These are phyloP conservation scores for Amphipyra tragopoginis DNA, from an alignment of 2,888 invertebrate genomes.

Conservation along the genomic window DNA sequence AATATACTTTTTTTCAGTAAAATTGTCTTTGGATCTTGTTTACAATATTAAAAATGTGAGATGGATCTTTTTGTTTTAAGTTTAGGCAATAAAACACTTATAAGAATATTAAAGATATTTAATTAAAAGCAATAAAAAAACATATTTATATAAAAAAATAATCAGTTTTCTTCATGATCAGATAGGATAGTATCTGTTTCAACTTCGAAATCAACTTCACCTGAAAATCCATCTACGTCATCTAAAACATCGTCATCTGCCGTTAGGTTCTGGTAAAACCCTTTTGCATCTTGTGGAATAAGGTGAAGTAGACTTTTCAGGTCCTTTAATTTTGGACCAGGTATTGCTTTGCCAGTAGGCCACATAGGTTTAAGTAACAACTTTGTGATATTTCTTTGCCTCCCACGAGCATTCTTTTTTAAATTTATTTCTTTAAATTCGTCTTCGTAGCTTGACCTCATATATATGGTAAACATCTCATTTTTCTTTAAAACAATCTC, in stretches of 20 bases:
- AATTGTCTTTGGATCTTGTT: slow-evolving; percentile 9
- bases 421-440: slow-evolving; percentile 12
- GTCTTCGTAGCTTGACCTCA: slow-evolving; percentile 10
- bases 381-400: slow-evolving; percentile 13
- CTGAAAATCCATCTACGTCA: slow-evolving; percentile 29
- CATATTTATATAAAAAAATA: too few species aligned
- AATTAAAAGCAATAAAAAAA: slow-evolving; percentile 10
- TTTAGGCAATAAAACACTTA: slow-evolving; percentile 3
- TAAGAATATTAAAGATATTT: slow-evolving; percentile 6
- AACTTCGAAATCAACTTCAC: slow-evolving; percentile 9
- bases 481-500: slow-evolving; percentile 13
- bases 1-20: slow-evolving; percentile 21
- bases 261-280: slow-evolving; percentile 20
- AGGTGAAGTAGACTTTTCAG: slow-evolving; percentile 27
- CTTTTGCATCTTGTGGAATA: slow-evolving; percentile 30
- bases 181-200: slow-evolving; percentile 16
- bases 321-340: slow-evolving; percentile 30
- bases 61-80: slow-evolving; percentile 15
- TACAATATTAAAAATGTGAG: slow-evolving; percentile 11
- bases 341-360: slow-evolving; percentile 22
- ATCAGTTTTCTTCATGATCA: slow-evolving; percentile 12
- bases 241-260: slow-evolving; percentile 15
- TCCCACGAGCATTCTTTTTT: slow-evolving; percentile 12
- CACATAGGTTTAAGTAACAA: slow-evolving; percentile 12
- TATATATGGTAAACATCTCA: slow-evolving; percentile 10